Conservation (phyloP, 1,140 invertebrate genomes). For the Steinernema feltiae region DNA sequence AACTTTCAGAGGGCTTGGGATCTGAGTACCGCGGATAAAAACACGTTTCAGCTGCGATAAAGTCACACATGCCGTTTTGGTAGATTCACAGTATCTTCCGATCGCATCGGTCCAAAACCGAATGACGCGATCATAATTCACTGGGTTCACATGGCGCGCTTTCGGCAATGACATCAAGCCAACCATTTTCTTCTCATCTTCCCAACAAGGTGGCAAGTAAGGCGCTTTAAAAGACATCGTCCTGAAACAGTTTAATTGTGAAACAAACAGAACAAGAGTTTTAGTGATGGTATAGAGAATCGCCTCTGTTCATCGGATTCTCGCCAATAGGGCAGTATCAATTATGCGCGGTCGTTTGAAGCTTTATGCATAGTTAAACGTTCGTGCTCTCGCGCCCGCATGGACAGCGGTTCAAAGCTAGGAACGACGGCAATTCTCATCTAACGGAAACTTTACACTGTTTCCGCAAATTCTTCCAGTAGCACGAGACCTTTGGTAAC, state of each 20-base stretch:
- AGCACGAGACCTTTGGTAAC: too few species aligned
- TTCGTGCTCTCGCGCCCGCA: too few species aligned
- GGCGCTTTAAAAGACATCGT: slow-evolving; percentile 12
- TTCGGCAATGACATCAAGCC: slow-evolving; percentile 46
- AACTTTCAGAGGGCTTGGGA: slow-evolving; percentile 41
- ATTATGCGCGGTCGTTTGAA: too few species aligned
- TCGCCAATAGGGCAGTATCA: too few species aligned
- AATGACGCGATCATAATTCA: slow-evolving; percentile 48
- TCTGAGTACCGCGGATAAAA: slow-evolving; percentile 45
- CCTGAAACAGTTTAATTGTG: background rate
- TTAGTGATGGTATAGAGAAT: too few species aligned
- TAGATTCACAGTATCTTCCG: slow-evolving; percentile 42
- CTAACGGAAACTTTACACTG: too few species aligned
- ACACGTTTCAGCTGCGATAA: slow-evolving; percentile 36
- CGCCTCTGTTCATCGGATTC: too few species aligned
- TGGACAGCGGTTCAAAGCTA: too few species aligned
- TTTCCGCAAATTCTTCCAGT: too few species aligned
- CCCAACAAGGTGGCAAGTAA: slow-evolving; percentile 46
- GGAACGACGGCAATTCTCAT: too few species aligned
- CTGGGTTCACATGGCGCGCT: slow-evolving; percentile 44
- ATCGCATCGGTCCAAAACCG: slow-evolving; percentile 48
- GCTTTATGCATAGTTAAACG: too few species aligned
- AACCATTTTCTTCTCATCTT: slow-evolving; percentile 45
- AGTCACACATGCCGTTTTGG: slow-evolving; percentile 47
- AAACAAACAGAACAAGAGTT: too few species aligned